These are phyloP conservation scores for Isurus oxyrinchus DNA, from an alignment of 2,113 vertebrate genomes.

Conservation along the genomic window DNA sequence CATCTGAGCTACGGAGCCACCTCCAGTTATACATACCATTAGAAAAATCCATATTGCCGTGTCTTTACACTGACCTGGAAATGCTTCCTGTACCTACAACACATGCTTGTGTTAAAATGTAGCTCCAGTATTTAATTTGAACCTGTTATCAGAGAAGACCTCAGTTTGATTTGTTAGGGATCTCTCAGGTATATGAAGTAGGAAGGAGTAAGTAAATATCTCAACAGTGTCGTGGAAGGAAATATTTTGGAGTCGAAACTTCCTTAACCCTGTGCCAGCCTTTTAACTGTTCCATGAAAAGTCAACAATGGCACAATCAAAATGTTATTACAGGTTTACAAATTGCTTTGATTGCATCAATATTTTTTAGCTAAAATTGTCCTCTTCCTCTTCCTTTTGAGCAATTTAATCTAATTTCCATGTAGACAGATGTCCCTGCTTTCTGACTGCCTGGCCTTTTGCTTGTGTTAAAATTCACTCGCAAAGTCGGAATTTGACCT, in stretches of 20 bases:
- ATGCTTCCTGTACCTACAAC: not conserved
- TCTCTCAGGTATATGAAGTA: not conserved
- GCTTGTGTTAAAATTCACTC: constrained; percentile 23
- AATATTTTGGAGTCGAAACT: constrained; percentile 12
- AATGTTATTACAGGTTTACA: constrained; percentile 36
- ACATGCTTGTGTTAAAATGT: not conserved
- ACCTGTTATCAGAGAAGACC: not conserved
- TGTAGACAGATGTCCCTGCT: constrained; percentile 23
- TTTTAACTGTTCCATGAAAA: constrained; percentile 17
- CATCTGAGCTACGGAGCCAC: not conserved
- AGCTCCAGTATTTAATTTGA: not conserved
- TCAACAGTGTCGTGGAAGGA: not conserved
- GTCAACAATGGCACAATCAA: constrained; percentile 33
- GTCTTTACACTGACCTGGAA: not conserved
- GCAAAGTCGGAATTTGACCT: constrained; percentile 10
- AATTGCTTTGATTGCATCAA: constrained; percentile 37
- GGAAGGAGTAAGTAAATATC: not conserved
- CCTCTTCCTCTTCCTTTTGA: constrained; percentile 35
- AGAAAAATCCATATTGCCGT: not conserved
- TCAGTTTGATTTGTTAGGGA: constrained; percentile 16
- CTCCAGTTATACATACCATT: not conserved
- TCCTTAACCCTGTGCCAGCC: not conserved
- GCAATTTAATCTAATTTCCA: constrained; percentile 36
- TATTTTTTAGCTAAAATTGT: constrained; percentile 35
- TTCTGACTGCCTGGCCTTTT: not conserved